Evolutionary conservation across 2,888 invertebrate species (phyloP), one percentile per base, ranked within the genome.

Genomic region (Teleogryllus oceanicus): DNA sequence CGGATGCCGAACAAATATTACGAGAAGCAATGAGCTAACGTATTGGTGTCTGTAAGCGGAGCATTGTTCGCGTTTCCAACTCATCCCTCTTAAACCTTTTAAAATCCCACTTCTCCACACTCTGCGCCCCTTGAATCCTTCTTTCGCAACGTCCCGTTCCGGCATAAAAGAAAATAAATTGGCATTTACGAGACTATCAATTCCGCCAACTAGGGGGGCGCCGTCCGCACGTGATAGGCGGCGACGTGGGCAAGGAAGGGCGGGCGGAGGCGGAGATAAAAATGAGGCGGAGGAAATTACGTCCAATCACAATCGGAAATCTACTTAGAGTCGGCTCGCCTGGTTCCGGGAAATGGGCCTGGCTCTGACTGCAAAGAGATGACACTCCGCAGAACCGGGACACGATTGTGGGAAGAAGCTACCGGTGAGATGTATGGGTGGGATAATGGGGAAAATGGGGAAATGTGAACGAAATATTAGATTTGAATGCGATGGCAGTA

Each of bases 131-230:
- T 37, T 37, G 37, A 37, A 37, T 37, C 37, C 37, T 37, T 5
- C 37, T 37, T 37, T 37, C 37, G 37, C 37, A 37, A 37, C 37
- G 37, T 37, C 62, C n/a, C 62, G n/a, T 62, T n/a, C 62, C 62
- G 16, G 62, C 13, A 13, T 62, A n/a, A 62, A 62, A 62, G 62
- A 62, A 62, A 62, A 62, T 62, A 62, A 62, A 62, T 62, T 62
- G 62, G 62, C 62, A 62, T 62, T 62, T 62, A 62, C 62, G 62
- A 62, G 16, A 18, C 62, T 62, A 62, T 62, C 62, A 62, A 62
- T 62, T 62, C 62, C 62, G 8, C 16, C 62, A 62, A 62, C 62
- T 12, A 13, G 16, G 13, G 21, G 62, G 37, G 37, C 37, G 4
- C 37, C 62, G 16, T 62, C 62, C 62, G 13, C 62, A 62, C n/a